These are phyloP conservation scores for Musca domestica DNA, from an alignment of 1,140 invertebrate species.

Conservation along the genomic window DNA sequence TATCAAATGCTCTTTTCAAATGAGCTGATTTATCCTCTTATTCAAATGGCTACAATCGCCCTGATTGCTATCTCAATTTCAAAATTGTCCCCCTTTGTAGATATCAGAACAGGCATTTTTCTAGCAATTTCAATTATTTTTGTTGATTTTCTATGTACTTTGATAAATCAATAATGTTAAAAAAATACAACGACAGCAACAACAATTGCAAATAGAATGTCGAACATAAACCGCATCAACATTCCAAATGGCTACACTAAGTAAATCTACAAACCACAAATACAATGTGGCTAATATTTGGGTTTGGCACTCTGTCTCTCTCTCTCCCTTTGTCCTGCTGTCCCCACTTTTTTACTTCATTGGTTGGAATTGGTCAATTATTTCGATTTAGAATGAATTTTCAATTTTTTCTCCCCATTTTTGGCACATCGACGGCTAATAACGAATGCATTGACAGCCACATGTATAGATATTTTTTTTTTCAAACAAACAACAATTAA, in stretches of 20 bases:
- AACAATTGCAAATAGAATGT: neutral
- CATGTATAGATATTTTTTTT: too few relatives aligned
- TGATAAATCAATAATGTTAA: too few relatives aligned
- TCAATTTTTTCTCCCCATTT: neutral
- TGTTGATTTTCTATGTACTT: too few relatives aligned
- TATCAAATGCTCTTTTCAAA: too few relatives aligned
- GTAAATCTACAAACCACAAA: constrained; percentile 4
- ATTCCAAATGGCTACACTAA: neutral
- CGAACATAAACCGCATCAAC: constrained; percentile 3
- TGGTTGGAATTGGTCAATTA: constrained; percentile 1
- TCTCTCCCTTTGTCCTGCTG: neutral
- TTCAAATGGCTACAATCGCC: too few relatives aligned
- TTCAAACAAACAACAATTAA: constrained; percentile 13
- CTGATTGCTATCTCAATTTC: too few relatives aligned
- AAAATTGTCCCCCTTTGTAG: too few relatives aligned
- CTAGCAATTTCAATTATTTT: too few relatives aligned
- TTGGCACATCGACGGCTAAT: neutral
- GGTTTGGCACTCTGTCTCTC: too few relatives aligned
- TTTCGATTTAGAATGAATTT: constrained; percentile 6
- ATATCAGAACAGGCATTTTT: too few relatives aligned
- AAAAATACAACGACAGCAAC: too few relatives aligned
- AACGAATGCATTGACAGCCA: neutral
- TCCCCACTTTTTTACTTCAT: neutral
- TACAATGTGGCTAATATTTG: neutral
- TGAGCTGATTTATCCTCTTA: too few relatives aligned